A percentile compares a stretch with the other conserved stretches of the same genome.
Conservation (phyloP, 2,113 vertebrate genomes). For the Glareola pratincola region DNA sequence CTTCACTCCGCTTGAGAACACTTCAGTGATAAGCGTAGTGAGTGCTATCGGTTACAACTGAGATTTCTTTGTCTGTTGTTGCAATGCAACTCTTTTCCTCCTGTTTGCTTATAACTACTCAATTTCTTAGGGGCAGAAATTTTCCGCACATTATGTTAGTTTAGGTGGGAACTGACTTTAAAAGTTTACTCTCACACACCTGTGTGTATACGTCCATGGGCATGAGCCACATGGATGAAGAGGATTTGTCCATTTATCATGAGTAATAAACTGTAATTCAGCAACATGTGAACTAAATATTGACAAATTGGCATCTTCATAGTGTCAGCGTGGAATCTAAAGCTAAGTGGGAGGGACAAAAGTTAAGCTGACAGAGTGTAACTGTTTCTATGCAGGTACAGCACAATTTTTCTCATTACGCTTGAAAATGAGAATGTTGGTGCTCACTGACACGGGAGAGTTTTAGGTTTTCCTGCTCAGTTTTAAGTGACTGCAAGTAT, state of each 20-base stretch:
- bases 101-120: background rate
- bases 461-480: background rate
- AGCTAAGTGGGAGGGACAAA: background rate
- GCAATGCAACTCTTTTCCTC: background rate
- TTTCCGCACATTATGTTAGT: background rate
- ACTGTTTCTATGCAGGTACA: background rate
- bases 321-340: background rate
- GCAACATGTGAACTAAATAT: background rate
- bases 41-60: background rate
- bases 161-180: background rate
- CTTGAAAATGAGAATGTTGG: background rate
- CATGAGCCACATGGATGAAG: background rate
- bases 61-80: background rate
- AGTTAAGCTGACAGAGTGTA: background rate
- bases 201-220: background rate
- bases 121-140: background rate
- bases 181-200: background rate
- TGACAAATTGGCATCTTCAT: background rate
- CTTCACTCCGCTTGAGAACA: background rate
- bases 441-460: background rate
- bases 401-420: background rate
- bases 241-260: background rate
- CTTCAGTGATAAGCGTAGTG: background rate
- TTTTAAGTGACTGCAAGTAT: background rate
- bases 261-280: background rate